Conservation (phyloP, 2,888 invertebrate genomes). For the Temnothorax ravouxi region DNA sequence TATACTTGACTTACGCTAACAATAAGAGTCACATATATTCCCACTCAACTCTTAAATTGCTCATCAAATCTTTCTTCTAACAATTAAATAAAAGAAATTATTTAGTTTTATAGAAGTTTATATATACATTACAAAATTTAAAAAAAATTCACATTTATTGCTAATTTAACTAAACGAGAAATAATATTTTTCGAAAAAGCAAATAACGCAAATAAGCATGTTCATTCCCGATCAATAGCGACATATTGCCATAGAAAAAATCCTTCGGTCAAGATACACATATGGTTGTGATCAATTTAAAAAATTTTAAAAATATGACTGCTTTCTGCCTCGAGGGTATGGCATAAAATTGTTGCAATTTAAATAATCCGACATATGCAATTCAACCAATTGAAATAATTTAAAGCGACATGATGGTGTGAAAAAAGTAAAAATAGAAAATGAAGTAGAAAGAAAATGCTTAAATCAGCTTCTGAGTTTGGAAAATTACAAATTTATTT, state of each 20-base stretch:
- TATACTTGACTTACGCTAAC: not conserved
- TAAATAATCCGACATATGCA: not conserved
- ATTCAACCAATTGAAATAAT: not conserved
- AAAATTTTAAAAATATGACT: not conserved
- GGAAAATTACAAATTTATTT: not conserved
- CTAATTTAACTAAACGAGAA: not conserved
- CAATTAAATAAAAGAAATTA: not conserved
- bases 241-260: constrained; percentile 6
- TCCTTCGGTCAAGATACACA: not conserved
- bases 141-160: not conserved
- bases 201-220: not conserved
- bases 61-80: not conserved
- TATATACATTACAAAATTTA: not conserved
- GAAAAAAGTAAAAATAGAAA: not conserved
- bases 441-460: not conserved
- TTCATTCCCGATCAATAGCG: not conserved
- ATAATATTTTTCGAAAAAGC: not conserved
- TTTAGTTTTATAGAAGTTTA: not conserved
- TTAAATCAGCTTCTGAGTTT: not conserved
- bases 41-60: constrained; percentile 6
- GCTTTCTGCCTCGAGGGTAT: not conserved
- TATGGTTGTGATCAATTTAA: not conserved
- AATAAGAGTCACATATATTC: not conserved
- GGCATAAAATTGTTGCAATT: not conserved
- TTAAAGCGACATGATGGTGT: not conserved